Evolutionary conservation across 1,140 invertebrate genomes (phyloP).

Genomic region (Telenomus remus): DNA sequence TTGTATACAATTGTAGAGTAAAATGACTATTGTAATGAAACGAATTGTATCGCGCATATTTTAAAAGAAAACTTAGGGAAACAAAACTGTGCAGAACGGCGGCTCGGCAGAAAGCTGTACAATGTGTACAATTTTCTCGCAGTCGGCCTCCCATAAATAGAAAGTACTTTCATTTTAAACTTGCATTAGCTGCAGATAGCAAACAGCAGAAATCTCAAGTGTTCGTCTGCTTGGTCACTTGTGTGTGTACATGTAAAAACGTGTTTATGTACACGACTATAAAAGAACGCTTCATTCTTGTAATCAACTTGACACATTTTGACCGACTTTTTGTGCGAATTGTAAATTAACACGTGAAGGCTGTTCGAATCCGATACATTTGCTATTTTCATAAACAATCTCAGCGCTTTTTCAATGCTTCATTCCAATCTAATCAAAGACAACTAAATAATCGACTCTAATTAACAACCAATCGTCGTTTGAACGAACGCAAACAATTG

Average conservation of each 20-base stretch:
- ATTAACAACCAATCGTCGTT: no score
- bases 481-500: background rate
- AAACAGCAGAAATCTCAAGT: slow-evolving; percentile 25
- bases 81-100: slow-evolving; percentile 4
- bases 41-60: no score
- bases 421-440: background rate
- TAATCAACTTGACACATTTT: slow-evolving; percentile 44
- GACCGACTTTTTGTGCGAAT: slow-evolving; percentile 4
- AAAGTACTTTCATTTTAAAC: slow-evolving; percentile 53
- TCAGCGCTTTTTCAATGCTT: no score
- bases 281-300: slow-evolving; percentile 17
- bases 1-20: no score
- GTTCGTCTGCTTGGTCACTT: background rate
- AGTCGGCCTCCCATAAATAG: slow-evolving; percentile 31
- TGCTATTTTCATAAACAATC: no score
- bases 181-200: slow-evolving; percentile 25
- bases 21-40: no score
- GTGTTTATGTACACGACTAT: slow-evolving; percentile 2
- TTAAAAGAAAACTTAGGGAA: no score
- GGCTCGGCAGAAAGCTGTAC: slow-evolving; percentile 6
- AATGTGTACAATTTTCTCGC: slow-evolving; percentile 38
- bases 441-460: no score
- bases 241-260: slow-evolving; percentile 5
- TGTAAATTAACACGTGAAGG: slow-evolving; percentile 13
- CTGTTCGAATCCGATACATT: background rate